These are phyloP conservation scores for Sciaenops ocellatus DNA, from an alignment of 2,797 vertebrate species.

Conservation along the genomic window DNA sequence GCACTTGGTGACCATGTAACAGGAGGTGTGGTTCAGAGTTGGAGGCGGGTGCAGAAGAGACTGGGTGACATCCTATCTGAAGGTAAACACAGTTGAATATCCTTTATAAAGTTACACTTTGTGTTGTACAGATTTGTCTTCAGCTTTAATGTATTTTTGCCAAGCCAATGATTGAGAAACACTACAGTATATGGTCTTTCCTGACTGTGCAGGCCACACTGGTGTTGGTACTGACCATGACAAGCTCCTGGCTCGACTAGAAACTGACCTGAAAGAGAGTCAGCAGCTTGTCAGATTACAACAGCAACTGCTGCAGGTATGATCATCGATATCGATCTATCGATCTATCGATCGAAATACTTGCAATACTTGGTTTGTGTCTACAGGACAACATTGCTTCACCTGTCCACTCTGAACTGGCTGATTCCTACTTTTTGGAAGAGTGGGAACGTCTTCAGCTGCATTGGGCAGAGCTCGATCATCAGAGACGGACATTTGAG, in stretches of 20 bases:
- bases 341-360: too few species aligned
- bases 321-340: too few species aligned
- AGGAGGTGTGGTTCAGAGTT: slow-evolving; percentile 82
- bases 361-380: not conserved
- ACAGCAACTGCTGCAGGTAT: slow-evolving; percentile 86
- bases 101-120: too few species aligned
- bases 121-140: not conserved
- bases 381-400: slow-evolving; percentile 73
- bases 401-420: slow-evolving; percentile 68
- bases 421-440: slow-evolving; percentile 85
- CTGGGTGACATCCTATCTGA: slow-evolving; percentile 60
- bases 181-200: not conserved
- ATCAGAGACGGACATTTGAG: slow-evolving; percentile 83
- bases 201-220: slow-evolving; percentile 41
- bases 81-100: slow-evolving; percentile 55
- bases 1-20: slow-evolving; percentile 82
- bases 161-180: not conserved
- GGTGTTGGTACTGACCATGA: slow-evolving; percentile 82
- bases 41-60: slow-evolving; percentile 80
- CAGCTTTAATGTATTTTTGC: fast-evolving
- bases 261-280: slow-evolving; percentile 82
- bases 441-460: slow-evolving; percentile 85
- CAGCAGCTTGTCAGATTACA: slow-evolving; percentile 82
- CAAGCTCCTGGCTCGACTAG: slow-evolving; percentile 84
- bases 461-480: slow-evolving; percentile 72